Base-by-base conservation (phyloP, 35 echinoderm and acorn worm species). In the Lytechinus pictus region DNA sequence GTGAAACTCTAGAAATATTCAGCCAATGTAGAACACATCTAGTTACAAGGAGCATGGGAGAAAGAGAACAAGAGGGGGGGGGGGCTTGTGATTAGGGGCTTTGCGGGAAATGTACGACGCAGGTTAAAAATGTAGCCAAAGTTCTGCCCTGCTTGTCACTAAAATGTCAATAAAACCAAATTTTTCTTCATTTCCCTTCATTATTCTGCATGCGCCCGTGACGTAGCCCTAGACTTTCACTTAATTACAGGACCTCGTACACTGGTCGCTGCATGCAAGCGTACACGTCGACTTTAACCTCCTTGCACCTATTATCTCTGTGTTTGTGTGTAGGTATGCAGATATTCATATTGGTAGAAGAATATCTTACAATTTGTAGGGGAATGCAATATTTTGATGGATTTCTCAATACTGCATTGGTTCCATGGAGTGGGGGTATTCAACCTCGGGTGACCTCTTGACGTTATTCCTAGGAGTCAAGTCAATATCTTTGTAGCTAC, bases 81-180 rank as follows among this genome's bases (percentile, higher is more conserved):
- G 88, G 52, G 88, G 29, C 88, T 54, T 10, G 88, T 54, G 21
- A 79, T 79, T 79, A 79, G 66, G 66, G 33, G 66, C 19, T 79
- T 90, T 54, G 29, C 1, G 29, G 88, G 52, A 90, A 90, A 90
- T 90, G 88, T 33, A 52, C 29, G 88, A 90, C 52, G 88, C 52
- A 16, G 28, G 52, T 90, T 88, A 44, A 9, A 0, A 90, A 90
- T 52, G 92, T 93, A 57, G 27, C 92, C 53, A 16, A 55, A 55
- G 92, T 93, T 93, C 54, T 27, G 57, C 92, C 92, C 92, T 90
- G 27, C 92, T 53, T 93, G 92, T 93, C 92, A 93, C 92, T 93
- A 57, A 93, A 93, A 93, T 93, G 92, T 93, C 92, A 93, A 93
- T 93, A 57, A 93, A 93, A 93, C 54, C 52, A 57, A 93, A 93